Evolutionary conservation across 2,113 vertebrate genomes (phyloP).

Genomic region (Procavia capensis): DNA sequence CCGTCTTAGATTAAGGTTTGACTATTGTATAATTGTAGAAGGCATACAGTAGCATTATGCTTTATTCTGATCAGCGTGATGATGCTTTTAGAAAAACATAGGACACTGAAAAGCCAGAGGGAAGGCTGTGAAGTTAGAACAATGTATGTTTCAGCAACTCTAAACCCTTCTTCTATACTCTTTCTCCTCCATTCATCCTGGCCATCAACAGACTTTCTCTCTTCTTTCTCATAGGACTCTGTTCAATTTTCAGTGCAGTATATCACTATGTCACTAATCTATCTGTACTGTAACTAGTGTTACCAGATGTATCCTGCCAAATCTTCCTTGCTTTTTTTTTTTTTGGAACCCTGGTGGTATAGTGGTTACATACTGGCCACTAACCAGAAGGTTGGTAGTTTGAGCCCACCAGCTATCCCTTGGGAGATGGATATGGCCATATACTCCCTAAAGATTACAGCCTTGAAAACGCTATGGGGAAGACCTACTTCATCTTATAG

Average conservation of each 20-base stretch:
- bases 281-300: background rate
- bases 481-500: too few relatives aligned
- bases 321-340: background rate
- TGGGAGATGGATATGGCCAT: too few relatives aligned
- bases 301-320: background rate
- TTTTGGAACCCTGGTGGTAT: too few relatives aligned
- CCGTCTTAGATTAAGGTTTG: background rate
- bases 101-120: background rate
- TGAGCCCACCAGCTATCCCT: too few relatives aligned
- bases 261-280: too few relatives aligned
- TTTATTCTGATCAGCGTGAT: too few relatives aligned
- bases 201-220: background rate
- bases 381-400: too few relatives aligned
- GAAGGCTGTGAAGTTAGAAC: background rate
- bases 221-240: background rate
- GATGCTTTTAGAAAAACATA: background rate
- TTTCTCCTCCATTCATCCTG: background rate
- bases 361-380: too few relatives aligned
- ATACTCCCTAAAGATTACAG: too few relatives aligned
- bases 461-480: too few relatives aligned
- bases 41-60: background rate
- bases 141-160: background rate
- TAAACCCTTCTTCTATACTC: background rate
- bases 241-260: accelerated
- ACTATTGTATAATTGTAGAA: background rate